Conservation (phyloP, 2,797 vertebrate genomes). For the Anomalospiza imberbis region DNA sequence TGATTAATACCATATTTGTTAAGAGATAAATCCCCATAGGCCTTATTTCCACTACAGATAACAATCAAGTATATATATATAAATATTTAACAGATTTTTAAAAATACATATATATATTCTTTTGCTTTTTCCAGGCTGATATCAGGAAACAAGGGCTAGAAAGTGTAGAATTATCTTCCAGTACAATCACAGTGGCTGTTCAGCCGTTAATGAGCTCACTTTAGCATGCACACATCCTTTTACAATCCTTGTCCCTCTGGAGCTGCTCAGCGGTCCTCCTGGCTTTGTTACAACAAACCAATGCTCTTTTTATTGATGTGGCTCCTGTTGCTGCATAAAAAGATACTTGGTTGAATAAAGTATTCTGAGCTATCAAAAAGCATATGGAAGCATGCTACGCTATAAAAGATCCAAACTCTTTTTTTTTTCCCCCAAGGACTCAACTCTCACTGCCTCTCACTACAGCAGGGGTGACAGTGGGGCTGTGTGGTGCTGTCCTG, state of each 20-base stretch:
- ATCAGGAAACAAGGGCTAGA: not conserved
- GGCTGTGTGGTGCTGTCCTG: not conserved
- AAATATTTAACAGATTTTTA: not conserved
- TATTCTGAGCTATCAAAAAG: not conserved
- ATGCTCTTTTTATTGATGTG: not conserved
- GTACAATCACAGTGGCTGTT: not conserved
- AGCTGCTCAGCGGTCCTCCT: not conserved
- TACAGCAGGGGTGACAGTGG: not conserved
- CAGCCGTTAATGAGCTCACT: not conserved
- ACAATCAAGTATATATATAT: not conserved
- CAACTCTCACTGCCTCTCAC: rapidly evolving
- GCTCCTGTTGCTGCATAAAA: not conserved
- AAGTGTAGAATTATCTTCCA: not conserved
- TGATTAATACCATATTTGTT: not conserved
- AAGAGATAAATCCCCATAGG: not conserved
- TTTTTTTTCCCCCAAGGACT: not conserved
- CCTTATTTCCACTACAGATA: not conserved
- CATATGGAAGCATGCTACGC: not conserved
- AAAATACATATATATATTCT: no score
- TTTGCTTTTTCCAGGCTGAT: not conserved
- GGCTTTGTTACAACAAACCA: not conserved
- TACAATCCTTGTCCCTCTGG: not conserved
- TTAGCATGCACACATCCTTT: not conserved
- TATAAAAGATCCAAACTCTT: not conserved
- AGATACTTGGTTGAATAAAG: not conserved